Base-by-base conservation (phyloP, 1,140 invertebrate species). In the Cydia fagiglandana region DNA sequence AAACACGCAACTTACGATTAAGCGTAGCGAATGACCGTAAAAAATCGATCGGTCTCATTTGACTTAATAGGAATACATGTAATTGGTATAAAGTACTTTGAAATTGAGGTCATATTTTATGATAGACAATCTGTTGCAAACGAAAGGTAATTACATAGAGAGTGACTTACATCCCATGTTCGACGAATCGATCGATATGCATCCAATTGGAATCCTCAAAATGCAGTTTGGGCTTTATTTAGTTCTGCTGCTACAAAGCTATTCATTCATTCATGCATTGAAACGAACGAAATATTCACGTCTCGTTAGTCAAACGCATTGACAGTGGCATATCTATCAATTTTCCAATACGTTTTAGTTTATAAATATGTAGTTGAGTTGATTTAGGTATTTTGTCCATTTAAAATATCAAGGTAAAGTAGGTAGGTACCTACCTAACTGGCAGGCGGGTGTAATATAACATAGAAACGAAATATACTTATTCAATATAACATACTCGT, bases 1-100 rank as follows among this genome's bases (percentile, higher is more conserved):
- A 73, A 80, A 83, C 76, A 78, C 79, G 80, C 81, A 79, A 70
- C 78, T 77, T 77, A 77, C 76, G 75, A 76, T 73, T 84, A 85
- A 85, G 87, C 85, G 86, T 85, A 76, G 83, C 78, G 86, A 86
- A 91, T 84, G 78, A 80, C 82, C 83, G 76, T 79, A 88, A 87
- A 89, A 90, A 87, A 86, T 89, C 75, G 82, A 83, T 81, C 80
- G 78, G 79, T 68, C 81, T 53, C 81, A 86, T 86, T 88, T 87
- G 66, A 86, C 78, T 88, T 87, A 84, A 88, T 88, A 84, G 78
- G 79, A 85, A 85, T 82, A 15, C 50, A 47, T 15, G 41, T 45
- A 45, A 45, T 53, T 53, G 50, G 50, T 53, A 41, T 53, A 41
- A 41, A 41, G 38, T 79, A 45, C 73, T 73, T 80, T 81, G 76